Conservation (phyloP, 2,888 invertebrate species). For the Camponotus fellah region DNA sequence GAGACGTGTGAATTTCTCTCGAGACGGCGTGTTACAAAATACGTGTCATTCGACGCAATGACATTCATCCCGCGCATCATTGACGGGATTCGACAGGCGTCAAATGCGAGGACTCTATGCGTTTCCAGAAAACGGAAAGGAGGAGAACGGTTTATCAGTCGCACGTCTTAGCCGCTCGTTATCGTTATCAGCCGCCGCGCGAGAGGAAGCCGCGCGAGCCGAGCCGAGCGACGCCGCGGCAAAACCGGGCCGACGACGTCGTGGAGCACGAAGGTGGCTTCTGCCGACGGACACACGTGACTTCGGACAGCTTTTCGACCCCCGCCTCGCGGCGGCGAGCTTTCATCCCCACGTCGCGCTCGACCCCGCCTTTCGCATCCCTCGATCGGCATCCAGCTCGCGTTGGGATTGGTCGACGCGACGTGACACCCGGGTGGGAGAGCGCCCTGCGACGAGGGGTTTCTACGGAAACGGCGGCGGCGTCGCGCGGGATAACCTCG, state of each 20-base stretch:
- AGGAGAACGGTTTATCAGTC: constrained; percentile 43
- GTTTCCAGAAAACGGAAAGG: constrained; percentile 17
- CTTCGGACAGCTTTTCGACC: constrained; percentile 83
- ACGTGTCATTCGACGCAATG: neutral
- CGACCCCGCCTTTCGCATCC: constrained; percentile 89
- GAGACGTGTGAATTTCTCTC: constrained; percentile 1
- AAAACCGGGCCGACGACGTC: constrained; percentile 75
- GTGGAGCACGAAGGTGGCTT: constrained; percentile 81
- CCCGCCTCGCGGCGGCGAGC: constrained; percentile 76
- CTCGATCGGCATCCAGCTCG: constrained; percentile 89
- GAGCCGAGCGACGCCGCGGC: constrained; percentile 26
- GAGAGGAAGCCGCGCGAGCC: constrained; percentile 66
- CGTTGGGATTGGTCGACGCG: constrained; percentile 76
- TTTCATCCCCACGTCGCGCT: constrained; percentile 88
- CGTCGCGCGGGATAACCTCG: constrained; percentile 84
- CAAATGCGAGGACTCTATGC: neutral
- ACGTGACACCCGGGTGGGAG: constrained; percentile 76
- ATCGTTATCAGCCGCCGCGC: constrained; percentile 69
- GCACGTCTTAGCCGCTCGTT: constrained; percentile 66
- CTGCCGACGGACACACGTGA: constrained; percentile 84
- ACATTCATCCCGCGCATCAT: constrained; percentile 18
- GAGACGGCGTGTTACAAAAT: neutral
- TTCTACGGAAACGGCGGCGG: constrained; percentile 81
- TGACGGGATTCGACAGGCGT: neutral
- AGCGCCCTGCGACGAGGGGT: constrained; percentile 76